phyloP scores from a whole-genome alignment of 92 coral and sea anemone species.

The Porites cylindrica region DNA sequence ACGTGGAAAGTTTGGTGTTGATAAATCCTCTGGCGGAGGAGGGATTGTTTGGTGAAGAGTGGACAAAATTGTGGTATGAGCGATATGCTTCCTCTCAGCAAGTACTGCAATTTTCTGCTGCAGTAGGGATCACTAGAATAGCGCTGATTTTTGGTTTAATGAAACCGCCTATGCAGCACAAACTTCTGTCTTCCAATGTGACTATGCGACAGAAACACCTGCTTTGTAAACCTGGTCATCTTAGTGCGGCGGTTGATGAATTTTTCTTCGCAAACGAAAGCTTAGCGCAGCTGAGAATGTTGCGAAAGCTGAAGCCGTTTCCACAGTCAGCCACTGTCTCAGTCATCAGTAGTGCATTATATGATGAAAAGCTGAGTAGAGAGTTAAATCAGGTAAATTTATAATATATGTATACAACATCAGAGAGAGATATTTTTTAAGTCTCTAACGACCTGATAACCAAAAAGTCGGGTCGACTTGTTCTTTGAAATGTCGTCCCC shows the following conservation, averaged over 20 bases:
- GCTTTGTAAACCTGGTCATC: conserved; percentile 87
- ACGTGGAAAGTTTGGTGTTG: conserved; percentile 76
- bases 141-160: conserved; percentile 82
- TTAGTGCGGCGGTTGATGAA: conserved; percentile 93
- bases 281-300: conserved; percentile 84
- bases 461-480: too few species aligned
- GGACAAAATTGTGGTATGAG: conserved; percentile 83
- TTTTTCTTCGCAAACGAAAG: conserved; percentile 92
- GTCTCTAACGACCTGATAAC: too few species aligned
- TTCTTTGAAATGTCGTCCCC: too few species aligned
- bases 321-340: conserved; percentile 61
- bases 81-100: conserved; percentile 74
- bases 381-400: conserved; percentile 48
- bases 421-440: too few species aligned
- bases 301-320: conserved; percentile 83
- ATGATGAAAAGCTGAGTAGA: conserved; percentile 51
- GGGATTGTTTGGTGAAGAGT: conserved; percentile 76
- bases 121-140: conserved; percentile 77
- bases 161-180: conserved; percentile 70
- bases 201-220: conserved; percentile 83
- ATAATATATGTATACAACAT: too few species aligned
- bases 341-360: conserved; percentile 77
- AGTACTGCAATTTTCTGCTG: conserved; percentile 79
- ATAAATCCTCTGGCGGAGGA: conserved; percentile 84
- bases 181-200: conserved; percentile 57